These are phyloP conservation scores for Gerris lacustris DNA, from an alignment of 2,888 invertebrate genomes.

Conservation along the genomic window DNA sequence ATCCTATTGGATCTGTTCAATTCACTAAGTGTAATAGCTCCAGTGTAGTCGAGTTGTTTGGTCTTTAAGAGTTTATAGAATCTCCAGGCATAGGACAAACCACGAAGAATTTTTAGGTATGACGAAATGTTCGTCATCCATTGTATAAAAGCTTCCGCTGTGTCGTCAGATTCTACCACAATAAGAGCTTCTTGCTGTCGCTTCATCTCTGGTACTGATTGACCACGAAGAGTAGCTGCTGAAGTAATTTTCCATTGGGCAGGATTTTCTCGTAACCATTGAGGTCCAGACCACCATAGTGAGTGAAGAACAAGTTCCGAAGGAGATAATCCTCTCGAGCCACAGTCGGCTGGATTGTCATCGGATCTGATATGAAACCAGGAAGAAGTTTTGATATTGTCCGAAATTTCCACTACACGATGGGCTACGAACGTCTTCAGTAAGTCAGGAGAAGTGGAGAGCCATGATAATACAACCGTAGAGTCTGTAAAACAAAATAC, in stretches of 20 bases:
- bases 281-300: slow-evolving; percentile 1
- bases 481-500: slow-evolving; percentile 26
- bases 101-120: neutral
- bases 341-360: neutral
- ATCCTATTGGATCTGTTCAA: neutral
- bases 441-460: slow-evolving; percentile 25
- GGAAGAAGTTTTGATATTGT: slow-evolving; percentile 18
- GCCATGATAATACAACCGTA: slow-evolving; percentile 29
- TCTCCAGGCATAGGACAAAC: neutral
- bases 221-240: neutral
- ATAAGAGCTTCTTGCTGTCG: neutral
- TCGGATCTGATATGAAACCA: neutral
- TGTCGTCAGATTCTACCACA: neutral
- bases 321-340: slow-evolving; percentile 10
- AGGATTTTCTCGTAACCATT: neutral
- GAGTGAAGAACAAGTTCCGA: slow-evolving; percentile 4
- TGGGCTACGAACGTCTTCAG: slow-evolving; percentile 31
- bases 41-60: neutral
- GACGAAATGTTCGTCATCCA: neutral
- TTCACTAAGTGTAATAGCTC: neutral
- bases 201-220: neutral
- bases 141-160: neutral
- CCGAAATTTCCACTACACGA: slow-evolving; percentile 32
- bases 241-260: neutral
- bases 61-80: neutral